A percentile compares a stretch with the other conserved stretches of the same genome.
Evolutionary conservation across 1,140 invertebrate species (phyloP).

Genomic region (Pachypsylla venusta): DNA sequence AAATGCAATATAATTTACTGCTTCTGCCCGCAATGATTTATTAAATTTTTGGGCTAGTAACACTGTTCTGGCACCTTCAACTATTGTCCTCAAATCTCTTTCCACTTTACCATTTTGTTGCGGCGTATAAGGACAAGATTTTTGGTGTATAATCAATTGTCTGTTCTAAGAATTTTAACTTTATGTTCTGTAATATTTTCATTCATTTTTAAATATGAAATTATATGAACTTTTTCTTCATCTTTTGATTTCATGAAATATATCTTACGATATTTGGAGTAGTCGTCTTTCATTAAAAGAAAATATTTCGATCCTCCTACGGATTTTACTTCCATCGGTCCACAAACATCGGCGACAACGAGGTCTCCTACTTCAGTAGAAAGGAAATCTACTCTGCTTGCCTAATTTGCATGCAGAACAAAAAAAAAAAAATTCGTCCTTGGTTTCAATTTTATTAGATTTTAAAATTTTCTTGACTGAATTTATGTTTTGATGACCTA

Average conservation of each 20-base stretch:
- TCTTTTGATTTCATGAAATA: not conserved
- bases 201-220: slow-evolving; percentile 16
- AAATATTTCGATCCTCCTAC: slow-evolving; percentile 11
- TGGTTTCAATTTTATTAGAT: not conserved
- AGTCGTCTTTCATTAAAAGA: not conserved
- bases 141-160: slow-evolving; percentile 8
- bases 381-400: not conserved
- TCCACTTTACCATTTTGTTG: not conserved
- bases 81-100: not conserved
- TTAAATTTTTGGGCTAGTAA: not conserved
- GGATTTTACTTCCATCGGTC: slow-evolving; percentile 21
- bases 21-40: not conserved
- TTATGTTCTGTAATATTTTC: slow-evolving; percentile 19
- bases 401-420: not conserved
- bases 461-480: not conserved
- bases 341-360: slow-evolving; percentile 26
- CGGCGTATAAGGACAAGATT: too few relatives aligned
- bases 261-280: not conserved
- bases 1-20: not conserved
- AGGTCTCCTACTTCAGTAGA: slow-evolving; percentile 23
- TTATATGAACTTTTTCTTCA: not conserved
- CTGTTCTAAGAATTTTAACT: slow-evolving; percentile 16
- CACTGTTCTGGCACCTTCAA: not conserved
- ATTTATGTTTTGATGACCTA: not conserved
- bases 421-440: not conserved